Evolutionary conservation across 2,113 vertebrate genomes (phyloP).

Genomic region (Panthera leo): DNA sequence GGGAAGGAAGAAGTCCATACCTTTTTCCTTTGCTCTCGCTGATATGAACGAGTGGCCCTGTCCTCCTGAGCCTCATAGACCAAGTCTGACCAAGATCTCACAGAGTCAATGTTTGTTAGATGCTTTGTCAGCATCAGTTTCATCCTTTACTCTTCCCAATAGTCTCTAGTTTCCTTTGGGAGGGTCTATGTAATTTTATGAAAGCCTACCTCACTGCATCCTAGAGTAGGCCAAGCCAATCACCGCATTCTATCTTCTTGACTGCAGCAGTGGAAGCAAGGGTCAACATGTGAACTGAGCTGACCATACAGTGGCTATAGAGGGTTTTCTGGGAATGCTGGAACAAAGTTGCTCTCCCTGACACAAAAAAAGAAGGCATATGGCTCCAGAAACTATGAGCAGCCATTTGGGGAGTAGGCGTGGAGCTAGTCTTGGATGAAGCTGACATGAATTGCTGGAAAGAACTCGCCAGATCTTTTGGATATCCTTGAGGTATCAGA

Average conservation of each 20-base stretch:
- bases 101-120: background rate
- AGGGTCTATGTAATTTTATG: background rate
- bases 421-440: background rate
- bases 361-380: background rate
- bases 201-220: background rate
- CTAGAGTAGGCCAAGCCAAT: background rate
- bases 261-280: background rate
- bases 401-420: background rate
- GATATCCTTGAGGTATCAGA: background rate
- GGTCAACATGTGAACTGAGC: background rate
- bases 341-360: constrained; percentile 4
- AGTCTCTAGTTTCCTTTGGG: background rate
- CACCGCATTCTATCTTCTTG: background rate
- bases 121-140: background rate
- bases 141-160: background rate
- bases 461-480: background rate
- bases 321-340: background rate
- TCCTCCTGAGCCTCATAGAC: background rate
- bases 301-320: background rate
- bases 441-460: background rate
- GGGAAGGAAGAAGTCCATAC: background rate
- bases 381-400: background rate
- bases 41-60: background rate
- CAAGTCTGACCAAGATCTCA: background rate
- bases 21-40: background rate